Evolutionary conservation across 2,888 invertebrate genomes (phyloP).

Genomic region (Eupithecia tripunctaria): DNA sequence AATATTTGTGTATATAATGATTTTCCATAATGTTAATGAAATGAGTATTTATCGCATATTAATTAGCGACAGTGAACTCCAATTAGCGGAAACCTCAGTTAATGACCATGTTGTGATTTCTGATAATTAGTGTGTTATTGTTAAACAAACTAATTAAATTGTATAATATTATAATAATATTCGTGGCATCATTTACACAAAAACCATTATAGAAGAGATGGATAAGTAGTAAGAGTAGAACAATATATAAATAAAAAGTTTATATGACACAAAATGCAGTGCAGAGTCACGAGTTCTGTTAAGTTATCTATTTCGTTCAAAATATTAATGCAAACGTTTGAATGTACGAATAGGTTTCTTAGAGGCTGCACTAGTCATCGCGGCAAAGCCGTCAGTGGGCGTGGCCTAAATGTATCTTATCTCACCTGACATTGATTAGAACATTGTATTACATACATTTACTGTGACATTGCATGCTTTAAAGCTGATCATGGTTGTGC

Average conservation of each 20-base stretch:
- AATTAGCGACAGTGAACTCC: neutral
- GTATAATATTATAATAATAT: neutral
- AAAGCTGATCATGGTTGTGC: too few relatives aligned
- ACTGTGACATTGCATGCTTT: too few relatives aligned
- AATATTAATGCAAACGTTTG: neutral
- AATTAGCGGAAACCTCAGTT: neutral
- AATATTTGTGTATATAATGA: neutral
- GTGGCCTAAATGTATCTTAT: too few relatives aligned
- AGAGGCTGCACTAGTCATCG: too few relatives aligned
- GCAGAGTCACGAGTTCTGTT: neutral
- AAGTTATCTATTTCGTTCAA: neutral
- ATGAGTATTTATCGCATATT: neutral
- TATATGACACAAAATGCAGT: neutral
- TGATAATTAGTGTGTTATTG: neutral
- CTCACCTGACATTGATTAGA: too few relatives aligned
- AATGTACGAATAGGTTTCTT: too few relatives aligned
- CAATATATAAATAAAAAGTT: neutral
- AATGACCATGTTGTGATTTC: neutral
- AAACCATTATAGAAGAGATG: neutral
- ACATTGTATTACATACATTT: too few relatives aligned
- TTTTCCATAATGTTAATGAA: neutral
- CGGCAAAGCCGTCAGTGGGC: too few relatives aligned
- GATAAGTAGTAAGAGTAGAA: too few relatives aligned
- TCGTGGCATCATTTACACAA: neutral
- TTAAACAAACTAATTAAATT: too few relatives aligned